Conservation (phyloP, 92 coral and sea anemone species). For the Porites rus region DNA sequence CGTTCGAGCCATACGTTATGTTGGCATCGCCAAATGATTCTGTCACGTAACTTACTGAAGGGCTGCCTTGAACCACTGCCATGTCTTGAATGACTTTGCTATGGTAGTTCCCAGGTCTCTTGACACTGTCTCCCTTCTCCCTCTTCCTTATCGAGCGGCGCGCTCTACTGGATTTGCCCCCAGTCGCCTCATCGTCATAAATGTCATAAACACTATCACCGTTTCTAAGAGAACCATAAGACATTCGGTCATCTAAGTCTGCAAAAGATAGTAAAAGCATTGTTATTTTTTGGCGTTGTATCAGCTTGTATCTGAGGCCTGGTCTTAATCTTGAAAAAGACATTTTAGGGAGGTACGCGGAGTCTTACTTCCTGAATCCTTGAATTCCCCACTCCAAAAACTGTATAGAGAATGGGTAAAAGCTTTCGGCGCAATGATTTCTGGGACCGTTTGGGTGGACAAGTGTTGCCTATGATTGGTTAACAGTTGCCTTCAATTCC, state of each 20-base stretch:
- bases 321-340: too few species aligned
- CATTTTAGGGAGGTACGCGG: too few species aligned
- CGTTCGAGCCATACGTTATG: constrained; percentile 16
- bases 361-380: too few species aligned
- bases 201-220: constrained; percentile 4
- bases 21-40: constrained; percentile 14
- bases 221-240: constrained; percentile 31
- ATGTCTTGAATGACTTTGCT: constrained; percentile 60
- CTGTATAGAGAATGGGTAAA: too few species aligned
- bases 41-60: constrained; percentile 22
- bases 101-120: constrained; percentile 68
- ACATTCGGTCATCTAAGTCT: constrained; percentile 33
- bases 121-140: constrained; percentile 58
- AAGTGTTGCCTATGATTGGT: too few species aligned
- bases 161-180: neutral
- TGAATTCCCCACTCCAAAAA: too few species aligned
- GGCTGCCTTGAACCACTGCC: constrained; percentile 14
- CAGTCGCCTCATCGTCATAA: neutral
- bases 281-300: neutral
- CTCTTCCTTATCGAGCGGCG: constrained; percentile 49
- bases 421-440: too few species aligned
- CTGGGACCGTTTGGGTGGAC: too few species aligned
- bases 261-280: neutral
- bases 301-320: too few species aligned
- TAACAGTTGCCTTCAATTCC: too few species aligned